These are phyloP conservation scores for Gambusia holbrooki DNA, from an alignment of 2,113 vertebrate species.

Conservation along the genomic window DNA sequence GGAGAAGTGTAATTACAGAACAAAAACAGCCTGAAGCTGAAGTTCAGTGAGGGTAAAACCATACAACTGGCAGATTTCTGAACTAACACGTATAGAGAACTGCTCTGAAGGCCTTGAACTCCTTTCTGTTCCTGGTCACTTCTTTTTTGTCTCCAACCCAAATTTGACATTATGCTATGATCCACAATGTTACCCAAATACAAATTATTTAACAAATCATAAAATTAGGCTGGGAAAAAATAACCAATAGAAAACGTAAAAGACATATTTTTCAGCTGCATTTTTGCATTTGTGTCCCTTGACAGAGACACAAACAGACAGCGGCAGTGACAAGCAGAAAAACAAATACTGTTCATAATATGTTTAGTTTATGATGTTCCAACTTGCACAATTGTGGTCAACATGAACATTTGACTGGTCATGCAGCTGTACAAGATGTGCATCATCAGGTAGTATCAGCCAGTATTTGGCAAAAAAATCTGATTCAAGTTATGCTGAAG, in stretches of 20 bases:
- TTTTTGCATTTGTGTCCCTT: too few species aligned
- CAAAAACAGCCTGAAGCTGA: conserved; percentile 23
- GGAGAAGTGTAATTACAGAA: background rate
- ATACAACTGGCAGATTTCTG: background rate
- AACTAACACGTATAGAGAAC: background rate
- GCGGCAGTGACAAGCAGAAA: too few species aligned
- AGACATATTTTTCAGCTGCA: too few species aligned
- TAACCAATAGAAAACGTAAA: background rate
- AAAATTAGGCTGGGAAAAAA: background rate
- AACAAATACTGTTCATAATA: too few species aligned
- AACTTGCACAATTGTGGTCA: too few species aligned
- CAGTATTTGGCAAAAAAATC: too few species aligned
- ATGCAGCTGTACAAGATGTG: too few species aligned
- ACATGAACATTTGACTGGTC: too few species aligned
- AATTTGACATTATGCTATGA: background rate
- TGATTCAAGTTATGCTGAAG: too few species aligned
- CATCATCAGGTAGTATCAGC: too few species aligned
- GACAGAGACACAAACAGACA: too few species aligned
- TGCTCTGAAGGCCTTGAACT: background rate
- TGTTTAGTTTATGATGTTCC: too few species aligned
- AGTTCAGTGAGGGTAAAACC: conserved; percentile 3
- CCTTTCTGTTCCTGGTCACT: background rate
- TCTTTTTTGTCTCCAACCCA: background rate
- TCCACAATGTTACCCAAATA: background rate
- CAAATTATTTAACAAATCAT: background rate